Evolutionary conservation across 2,113 vertebrate genomes (phyloP), one percentile per base, ranked within the genome.

Genomic region (Microtus ochrogaster): DNA sequence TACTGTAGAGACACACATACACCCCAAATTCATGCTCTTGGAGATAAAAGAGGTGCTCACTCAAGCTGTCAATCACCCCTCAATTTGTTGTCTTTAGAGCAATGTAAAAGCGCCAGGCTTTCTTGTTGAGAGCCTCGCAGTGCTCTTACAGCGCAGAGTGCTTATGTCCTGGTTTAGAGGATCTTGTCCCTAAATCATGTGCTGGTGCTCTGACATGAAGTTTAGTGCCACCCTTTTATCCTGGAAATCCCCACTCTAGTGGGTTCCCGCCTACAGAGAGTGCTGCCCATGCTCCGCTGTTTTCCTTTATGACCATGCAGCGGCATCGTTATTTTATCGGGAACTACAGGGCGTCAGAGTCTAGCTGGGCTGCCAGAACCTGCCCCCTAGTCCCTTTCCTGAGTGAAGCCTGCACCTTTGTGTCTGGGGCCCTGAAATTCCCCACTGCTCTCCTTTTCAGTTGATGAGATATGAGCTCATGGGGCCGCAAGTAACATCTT

Each of bases 11-110:
- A 81, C 52, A 70, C 11, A 22, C 22, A 55, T 17, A 21, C 5
- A 47, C 22, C 58, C 11, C 9, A 83, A 44, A 76, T 86, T 44
- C 61, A 55, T 13, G 3, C 5, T 33, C 90, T 83, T 92, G 49
- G 26, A 84, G 66, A 68, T 68, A 61, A 17, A 82, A 79, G 89
- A 95, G 79, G 14, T 19, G 11, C 17, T 13, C 33, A 11, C 4
- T 49, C 17, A 82, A n/a, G 3, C 28, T 93, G 2, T 73, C 13
- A 74, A 26, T 89, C 41, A 90, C 3, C 76, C 55, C 52, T 39
- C 44, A 36, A 12, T 74, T 83, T 86, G 63, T 92, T 93, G 16
- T 52, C n/a, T 58, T 94, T 78, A 61, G 95, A 95, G 79, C 91
- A 66, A 87, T 72, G 14, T 91, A 44, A 88, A 76, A 4, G 1